phyloP scores from a whole-genome alignment of 2,888 invertebrate genomes.

The Sphaeridia pumilis region DNA sequence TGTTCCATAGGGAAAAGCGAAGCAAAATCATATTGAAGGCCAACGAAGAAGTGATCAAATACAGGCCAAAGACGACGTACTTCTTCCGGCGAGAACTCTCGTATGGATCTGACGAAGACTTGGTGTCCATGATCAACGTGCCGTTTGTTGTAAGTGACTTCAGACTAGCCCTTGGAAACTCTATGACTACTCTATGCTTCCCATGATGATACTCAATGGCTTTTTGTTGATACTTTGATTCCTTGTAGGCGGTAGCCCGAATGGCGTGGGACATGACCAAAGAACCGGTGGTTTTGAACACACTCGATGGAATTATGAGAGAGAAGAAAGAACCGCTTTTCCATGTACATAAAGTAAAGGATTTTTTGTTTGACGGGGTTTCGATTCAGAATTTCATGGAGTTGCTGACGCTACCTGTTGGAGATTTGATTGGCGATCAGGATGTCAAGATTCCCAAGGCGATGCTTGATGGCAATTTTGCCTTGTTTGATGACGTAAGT shows the following conservation, averaged over 20 bases:
- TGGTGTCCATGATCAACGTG: slow-evolving; percentile 29
- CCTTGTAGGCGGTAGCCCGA: slow-evolving; percentile 25
- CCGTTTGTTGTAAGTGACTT: slow-evolving; percentile 32
- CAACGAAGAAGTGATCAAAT: slow-evolving; percentile 25
- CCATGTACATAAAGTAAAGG: slow-evolving; percentile 30
- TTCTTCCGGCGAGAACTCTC: slow-evolving; percentile 28
- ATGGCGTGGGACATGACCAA: slow-evolving; percentile 33
- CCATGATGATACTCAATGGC: background rate
- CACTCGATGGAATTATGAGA: slow-evolving; percentile 27
- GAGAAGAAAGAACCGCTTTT: slow-evolving; percentile 31
- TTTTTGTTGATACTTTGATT: too few relatives aligned
- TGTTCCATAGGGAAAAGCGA: slow-evolving; percentile 23
- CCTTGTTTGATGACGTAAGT: slow-evolving; percentile 34
- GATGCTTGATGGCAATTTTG: slow-evolving; percentile 32
- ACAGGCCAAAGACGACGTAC: slow-evolving; percentile 27
- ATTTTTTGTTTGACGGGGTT: slow-evolving; percentile 32
- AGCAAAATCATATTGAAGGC: slow-evolving; percentile 28
- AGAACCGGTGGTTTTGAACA: slow-evolving; percentile 26
- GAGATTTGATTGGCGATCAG: slow-evolving; percentile 13
- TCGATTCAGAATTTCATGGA: slow-evolving; percentile 34
- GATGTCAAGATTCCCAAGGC: slow-evolving; percentile 26
- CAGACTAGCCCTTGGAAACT: background rate
- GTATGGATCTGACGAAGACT: slow-evolving; percentile 25
- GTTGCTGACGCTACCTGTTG: slow-evolving; percentile 27
- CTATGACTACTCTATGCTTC: too few relatives aligned